A percentile compares a stretch with the other conserved stretches of the same genome.
These are phyloP conservation scores for Hedychridium roseum DNA, from an alignment of 2,888 invertebrate genomes.

Conservation along the genomic window DNA sequence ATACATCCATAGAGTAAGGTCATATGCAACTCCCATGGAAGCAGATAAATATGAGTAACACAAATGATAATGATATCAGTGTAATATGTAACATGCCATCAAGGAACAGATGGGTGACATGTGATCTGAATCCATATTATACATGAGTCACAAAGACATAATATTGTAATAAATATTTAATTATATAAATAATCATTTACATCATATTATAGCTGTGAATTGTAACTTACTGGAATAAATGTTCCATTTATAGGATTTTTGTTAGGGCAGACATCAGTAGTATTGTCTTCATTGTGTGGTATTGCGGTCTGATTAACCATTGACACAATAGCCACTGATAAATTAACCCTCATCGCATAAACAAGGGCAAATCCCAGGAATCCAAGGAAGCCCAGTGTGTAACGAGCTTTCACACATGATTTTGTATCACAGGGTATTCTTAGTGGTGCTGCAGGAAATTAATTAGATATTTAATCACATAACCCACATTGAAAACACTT, in stretches of 20 bases:
- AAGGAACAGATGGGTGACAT: constrained; percentile 5
- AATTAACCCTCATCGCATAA: constrained; percentile 89
- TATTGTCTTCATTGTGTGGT: constrained; percentile 67
- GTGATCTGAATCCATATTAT: not conserved
- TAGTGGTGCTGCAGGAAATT: no score
- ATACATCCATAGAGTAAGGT: no score
- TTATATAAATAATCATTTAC: no score
- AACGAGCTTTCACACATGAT: constrained; percentile 76
- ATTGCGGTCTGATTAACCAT: constrained; percentile 85
- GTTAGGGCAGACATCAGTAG: constrained; percentile 72
- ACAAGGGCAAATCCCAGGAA: constrained; percentile 89
- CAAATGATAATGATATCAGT: not conserved
- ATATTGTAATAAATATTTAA: no score
- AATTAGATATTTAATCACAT: no score
- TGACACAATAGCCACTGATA: constrained; percentile 93
- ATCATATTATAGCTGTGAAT: not conserved
- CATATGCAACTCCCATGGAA: no score
- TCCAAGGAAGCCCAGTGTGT: constrained; percentile 82
- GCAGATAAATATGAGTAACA: constrained; percentile 9
- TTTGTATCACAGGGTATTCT: constrained; percentile 66
- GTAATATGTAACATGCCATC: no score
- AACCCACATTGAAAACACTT: no score
- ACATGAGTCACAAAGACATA: no score
- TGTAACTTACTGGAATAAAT: constrained; percentile 39
- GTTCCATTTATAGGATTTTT: constrained; percentile 57